Evolutionary conservation across 2,797 vertebrate species (phyloP).

Genomic region (Discoglossus pictus): DNA sequence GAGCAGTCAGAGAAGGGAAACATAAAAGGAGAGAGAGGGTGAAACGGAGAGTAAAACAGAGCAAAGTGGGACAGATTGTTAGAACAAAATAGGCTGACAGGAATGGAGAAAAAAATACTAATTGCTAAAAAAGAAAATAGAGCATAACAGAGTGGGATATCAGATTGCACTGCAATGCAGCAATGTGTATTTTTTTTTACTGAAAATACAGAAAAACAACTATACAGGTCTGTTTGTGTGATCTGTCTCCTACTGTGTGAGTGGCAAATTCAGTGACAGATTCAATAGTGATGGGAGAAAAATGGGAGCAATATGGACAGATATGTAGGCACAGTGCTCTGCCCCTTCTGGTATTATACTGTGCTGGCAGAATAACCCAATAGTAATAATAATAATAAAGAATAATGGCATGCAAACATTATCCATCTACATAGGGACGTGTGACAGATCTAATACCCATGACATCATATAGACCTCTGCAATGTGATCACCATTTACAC

Average conservation of each 20-base stretch:
- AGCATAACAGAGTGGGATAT: conserved; percentile 16
- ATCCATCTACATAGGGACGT: no score
- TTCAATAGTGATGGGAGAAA: no score
- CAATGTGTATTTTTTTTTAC: conserved; percentile 25
- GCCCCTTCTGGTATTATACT: not conserved
- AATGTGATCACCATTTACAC: no score
- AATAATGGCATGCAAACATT: no score
- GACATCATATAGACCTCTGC: no score
- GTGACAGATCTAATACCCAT: no score
- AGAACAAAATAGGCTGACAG: not conserved
- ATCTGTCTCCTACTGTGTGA: no score
- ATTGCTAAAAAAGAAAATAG: conserved; percentile 12
- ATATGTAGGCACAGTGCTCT: not conserved
- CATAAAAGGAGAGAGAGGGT: conserved; percentile 26
- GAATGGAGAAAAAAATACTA: not conserved
- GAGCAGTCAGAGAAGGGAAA: conserved; percentile 24
- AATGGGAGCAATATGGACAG: no score
- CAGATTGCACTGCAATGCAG: conserved; percentile 44
- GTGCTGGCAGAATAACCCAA: not conserved
- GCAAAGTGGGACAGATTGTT: conserved; percentile 13
- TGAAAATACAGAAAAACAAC: conserved; percentile 15
- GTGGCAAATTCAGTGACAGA: no score
- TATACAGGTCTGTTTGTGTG: not conserved
- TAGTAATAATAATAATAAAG: no score
- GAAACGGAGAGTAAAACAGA: not conserved